phyloP scores from a whole-genome alignment of 2,888 invertebrate species.

The Bellardia bayeri region DNA sequence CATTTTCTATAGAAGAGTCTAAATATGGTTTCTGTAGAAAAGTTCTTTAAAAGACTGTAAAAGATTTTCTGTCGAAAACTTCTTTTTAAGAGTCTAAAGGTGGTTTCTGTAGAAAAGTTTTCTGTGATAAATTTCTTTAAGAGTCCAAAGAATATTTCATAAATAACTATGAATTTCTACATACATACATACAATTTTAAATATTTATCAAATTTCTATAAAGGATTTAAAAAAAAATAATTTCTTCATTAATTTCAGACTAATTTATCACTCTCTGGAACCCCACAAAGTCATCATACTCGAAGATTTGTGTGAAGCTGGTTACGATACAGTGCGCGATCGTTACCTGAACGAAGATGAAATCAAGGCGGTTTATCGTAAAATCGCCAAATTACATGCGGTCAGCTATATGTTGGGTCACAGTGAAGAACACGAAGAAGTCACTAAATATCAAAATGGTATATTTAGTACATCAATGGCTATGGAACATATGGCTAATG shows the following conservation, averaged over 20 bases:
- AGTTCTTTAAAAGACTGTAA: too few species aligned
- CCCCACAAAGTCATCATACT: conserved; percentile 74
- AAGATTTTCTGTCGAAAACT: too few species aligned
- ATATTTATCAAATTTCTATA: too few species aligned
- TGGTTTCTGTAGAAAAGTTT: too few species aligned
- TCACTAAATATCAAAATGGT: conserved; percentile 60
- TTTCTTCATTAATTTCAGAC: conserved; percentile 14
- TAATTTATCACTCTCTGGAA: conserved; percentile 48
- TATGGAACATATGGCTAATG: conserved; percentile 50
- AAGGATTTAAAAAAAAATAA: neutral
- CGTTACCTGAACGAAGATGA: conserved; percentile 72
- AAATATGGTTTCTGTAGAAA: too few species aligned
- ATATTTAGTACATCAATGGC: conserved; percentile 27
- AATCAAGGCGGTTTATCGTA: conserved; percentile 73
- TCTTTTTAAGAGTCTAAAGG: too few species aligned
- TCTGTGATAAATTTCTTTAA: neutral
- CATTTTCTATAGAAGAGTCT: too few species aligned
- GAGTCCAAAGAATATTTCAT: neutral
- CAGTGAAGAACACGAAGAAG: conserved; percentile 51
- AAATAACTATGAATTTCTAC: neutral
- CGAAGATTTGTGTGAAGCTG: conserved; percentile 69
- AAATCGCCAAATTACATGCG: conserved; percentile 78
- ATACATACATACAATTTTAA: neutral
- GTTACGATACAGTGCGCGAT: conserved; percentile 69
- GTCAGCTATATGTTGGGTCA: conserved; percentile 71